phyloP scores from a whole-genome alignment of 2,797 vertebrate genomes.

The Lacerta agilis region DNA sequence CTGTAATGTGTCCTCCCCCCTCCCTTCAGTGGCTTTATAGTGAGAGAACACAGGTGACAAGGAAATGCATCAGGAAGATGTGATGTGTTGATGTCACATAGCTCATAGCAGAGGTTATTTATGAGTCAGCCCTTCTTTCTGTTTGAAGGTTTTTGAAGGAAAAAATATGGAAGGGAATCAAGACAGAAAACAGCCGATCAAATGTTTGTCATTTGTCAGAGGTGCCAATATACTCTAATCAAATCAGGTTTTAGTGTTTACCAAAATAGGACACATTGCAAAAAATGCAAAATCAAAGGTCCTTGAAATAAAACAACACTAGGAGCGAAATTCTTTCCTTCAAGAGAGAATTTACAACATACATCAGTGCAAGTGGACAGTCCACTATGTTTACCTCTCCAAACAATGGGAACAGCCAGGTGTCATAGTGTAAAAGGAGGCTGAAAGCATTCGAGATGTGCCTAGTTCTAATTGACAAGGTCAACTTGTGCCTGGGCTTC shows the following conservation, averaged over 20 bases:
- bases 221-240: background rate
- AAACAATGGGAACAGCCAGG: background rate
- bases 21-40: background rate
- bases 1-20: background rate
- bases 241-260: background rate
- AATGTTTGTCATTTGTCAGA: background rate
- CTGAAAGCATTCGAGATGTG: background rate
- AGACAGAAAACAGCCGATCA: slow-evolving; percentile 10
- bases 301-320: background rate
- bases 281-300: too few species aligned
- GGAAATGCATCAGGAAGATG: background rate
- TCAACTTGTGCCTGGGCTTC: background rate
- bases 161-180: slow-evolving; percentile 38
- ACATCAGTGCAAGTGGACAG: too few species aligned
- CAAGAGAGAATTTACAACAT: too few species aligned
- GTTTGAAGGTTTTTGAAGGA: background rate
- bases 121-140: slow-evolving; percentile 31
- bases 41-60: slow-evolving; percentile 23
- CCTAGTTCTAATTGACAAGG: background rate
- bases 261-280: background rate
- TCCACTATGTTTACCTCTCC: background rate
- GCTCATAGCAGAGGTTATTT: slow-evolving; percentile 51
- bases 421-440: background rate
- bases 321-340: background rate
- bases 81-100: slow-evolving; percentile 45